These are phyloP conservation scores for Trogon melanurus DNA, from an alignment of 2,113 vertebrate species.

Conservation along the genomic window DNA sequence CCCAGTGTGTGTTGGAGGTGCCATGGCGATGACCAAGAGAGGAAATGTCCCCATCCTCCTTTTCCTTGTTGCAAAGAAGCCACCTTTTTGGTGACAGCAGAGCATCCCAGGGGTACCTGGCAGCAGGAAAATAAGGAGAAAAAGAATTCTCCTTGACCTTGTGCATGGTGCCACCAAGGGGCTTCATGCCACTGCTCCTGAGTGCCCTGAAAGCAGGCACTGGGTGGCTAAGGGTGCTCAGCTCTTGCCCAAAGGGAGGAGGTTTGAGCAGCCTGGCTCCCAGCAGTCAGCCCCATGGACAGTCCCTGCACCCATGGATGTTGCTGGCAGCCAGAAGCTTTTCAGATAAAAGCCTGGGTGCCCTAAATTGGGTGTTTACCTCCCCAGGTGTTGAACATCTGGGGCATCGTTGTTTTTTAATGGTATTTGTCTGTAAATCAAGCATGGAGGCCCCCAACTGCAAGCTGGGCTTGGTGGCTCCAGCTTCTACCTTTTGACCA, in stretches of 20 bases:
- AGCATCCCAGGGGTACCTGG: not conserved
- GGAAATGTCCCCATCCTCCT: not conserved
- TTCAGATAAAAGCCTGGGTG: not conserved
- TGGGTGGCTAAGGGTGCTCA: not conserved
- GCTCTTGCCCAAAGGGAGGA: not conserved
- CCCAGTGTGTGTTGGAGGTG: not conserved
- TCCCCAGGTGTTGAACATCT: not conserved
- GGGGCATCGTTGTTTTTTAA: not conserved
- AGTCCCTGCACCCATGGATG: accelerated
- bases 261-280: not conserved
- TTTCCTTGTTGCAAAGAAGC: not conserved
- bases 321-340: not conserved
- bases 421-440: not conserved
- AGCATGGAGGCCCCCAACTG: not conserved
- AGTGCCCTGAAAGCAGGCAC: not conserved
- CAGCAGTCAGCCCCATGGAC: too few species aligned
- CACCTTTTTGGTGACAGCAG: not conserved
- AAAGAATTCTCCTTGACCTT: not conserved
- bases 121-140: not conserved
- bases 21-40: not conserved
- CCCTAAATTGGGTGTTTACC: not conserved
- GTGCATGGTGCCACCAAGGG: accelerated
- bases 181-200: not conserved
- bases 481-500: not conserved
- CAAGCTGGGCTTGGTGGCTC: not conserved